Percentiles rank a stretch among this genome's conserved stretches.
Evolutionary conservation across 2,797 vertebrate species (phyloP).

Genomic region (Sarcoramphus papa): DNA sequence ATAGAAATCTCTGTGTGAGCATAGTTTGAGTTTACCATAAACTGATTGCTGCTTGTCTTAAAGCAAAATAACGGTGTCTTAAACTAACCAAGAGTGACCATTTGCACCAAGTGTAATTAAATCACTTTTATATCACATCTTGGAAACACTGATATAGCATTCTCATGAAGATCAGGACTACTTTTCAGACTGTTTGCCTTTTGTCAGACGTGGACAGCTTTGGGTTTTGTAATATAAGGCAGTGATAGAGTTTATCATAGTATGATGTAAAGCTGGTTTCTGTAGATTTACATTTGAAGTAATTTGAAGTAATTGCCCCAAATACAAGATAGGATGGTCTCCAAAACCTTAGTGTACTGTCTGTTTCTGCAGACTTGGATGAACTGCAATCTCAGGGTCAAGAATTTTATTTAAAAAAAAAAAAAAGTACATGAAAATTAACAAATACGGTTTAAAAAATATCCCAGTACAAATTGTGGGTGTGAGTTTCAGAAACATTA

Average conservation of each 20-base stretch:
- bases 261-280: not conserved
- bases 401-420: not conserved
- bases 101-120: not conserved
- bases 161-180: not conserved
- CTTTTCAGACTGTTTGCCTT: not conserved
- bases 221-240: not conserved
- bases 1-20: not conserved
- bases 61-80: not conserved
- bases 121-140: not conserved
- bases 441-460: not conserved
- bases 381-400: not conserved
- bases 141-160: not conserved
- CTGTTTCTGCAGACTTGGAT: not conserved
- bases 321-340: not conserved
- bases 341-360: not conserved
- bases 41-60: not conserved
- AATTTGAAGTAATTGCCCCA: not conserved
- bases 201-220: not conserved
- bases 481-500: not conserved
- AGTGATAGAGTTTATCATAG: not conserved
- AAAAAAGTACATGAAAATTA: not conserved
- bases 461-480: not conserved
- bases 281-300: not conserved
- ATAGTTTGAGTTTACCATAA: not conserved
- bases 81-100: not conserved